phyloP scores from a whole-genome alignment of 2,888 invertebrate species.

The Cynaeus angustus region DNA sequence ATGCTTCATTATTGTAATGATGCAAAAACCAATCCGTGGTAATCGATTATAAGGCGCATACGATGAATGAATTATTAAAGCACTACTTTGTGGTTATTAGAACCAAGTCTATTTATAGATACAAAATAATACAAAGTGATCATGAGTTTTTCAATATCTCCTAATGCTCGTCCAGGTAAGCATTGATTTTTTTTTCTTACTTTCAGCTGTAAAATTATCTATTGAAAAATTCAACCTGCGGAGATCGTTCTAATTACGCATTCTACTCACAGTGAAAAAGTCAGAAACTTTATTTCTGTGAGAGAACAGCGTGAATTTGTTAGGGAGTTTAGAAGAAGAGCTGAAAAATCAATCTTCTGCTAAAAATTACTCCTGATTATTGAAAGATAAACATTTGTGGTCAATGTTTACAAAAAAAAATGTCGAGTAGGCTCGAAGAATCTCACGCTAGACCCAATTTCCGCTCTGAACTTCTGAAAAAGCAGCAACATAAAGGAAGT shows the following conservation, averaged over 20 bases:
- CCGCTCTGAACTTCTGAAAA: constrained; percentile 28
- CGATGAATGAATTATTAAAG: constrained; percentile 37
- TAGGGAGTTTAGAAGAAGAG: constrained; percentile 8
- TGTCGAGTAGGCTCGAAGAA: constrained; percentile 22
- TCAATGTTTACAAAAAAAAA: constrained; percentile 27
- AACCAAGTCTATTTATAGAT: constrained; percentile 25
- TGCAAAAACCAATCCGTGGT: constrained; percentile 34
- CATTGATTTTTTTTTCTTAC: constrained; percentile 32
- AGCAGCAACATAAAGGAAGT: constrained; percentile 31
- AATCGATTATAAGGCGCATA: constrained; percentile 35
- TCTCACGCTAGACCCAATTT: constrained; percentile 24
- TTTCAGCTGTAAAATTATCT: constrained; percentile 30
- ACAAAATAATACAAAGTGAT: constrained; percentile 17
- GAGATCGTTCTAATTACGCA: constrained; percentile 21
- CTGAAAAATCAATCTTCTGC: constrained; percentile 14
- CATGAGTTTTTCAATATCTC: constrained; percentile 21
- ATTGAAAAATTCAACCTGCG: constrained; percentile 32
- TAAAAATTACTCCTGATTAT: constrained; percentile 24
- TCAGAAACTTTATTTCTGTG: constrained; percentile 27
- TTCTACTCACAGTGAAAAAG: constrained; percentile 21
- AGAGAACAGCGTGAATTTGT: constrained; percentile 34
- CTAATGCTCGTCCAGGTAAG: not conserved
- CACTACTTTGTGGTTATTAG: constrained; percentile 28
- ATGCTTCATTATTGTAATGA: constrained; percentile 42
- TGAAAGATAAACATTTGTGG: constrained; percentile 30